Conservation (phyloP, 2,888 invertebrate species). For the Alentia gelatinosa region DNA sequence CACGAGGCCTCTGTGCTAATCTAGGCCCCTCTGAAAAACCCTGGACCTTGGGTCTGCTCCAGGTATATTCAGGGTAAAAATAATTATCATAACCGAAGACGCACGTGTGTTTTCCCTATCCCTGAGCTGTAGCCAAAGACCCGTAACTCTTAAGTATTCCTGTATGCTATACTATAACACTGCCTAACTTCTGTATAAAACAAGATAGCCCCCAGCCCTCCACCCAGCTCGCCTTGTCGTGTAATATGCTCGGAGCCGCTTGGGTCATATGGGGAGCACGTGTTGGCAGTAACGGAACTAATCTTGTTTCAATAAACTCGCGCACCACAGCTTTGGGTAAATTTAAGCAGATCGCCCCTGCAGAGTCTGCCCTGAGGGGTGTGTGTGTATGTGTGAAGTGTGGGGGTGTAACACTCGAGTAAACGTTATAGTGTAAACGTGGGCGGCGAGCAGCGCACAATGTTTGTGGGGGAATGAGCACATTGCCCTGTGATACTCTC, state of each 20-base stretch:
- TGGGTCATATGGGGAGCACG: background rate
- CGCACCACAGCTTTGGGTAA: conserved; percentile 11
- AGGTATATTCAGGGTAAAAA: background rate
- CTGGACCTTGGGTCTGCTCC: too few species aligned
- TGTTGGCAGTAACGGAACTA: background rate
- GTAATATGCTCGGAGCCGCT: background rate
- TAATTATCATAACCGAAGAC: background rate
- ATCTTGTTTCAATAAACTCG: conserved; percentile 31
- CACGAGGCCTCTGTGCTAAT: too few species aligned
- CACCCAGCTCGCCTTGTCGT: background rate
- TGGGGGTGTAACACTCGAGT: background rate
- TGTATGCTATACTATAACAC: conserved; percentile 27
- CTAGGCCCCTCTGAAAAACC: too few species aligned
- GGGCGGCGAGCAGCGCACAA: background rate
- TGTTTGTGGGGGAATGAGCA: background rate
- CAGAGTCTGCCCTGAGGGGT: background rate
- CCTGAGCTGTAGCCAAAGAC: conserved; percentile 6
- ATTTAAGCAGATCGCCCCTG: conserved; percentile 25
- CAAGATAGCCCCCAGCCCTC: background rate
- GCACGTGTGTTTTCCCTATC: conserved; percentile 34
- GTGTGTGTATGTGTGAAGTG: background rate
- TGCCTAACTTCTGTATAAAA: background rate
- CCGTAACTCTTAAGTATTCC: conserved; percentile 29
- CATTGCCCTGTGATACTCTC: background rate
- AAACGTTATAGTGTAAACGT: background rate